These are phyloP conservation scores for Dryomyza anilis DNA, from an alignment of 2,888 invertebrate species.

Conservation along the genomic window DNA sequence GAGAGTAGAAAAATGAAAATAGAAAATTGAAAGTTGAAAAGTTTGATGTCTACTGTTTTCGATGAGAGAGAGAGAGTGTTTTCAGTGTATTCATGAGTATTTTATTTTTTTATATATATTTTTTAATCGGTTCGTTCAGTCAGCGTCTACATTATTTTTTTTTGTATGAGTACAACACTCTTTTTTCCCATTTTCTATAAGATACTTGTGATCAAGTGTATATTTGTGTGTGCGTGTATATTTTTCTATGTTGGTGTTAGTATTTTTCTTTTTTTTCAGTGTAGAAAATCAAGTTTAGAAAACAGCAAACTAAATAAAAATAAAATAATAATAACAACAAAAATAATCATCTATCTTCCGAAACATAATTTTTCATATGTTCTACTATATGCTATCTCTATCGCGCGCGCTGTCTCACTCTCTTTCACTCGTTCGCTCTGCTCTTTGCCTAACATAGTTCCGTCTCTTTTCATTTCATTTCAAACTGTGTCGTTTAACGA, in stretches of 20 bases:
- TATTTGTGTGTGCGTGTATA: slow-evolving; percentile 30
- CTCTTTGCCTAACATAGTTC: slow-evolving; percentile 4
- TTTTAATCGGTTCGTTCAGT: slow-evolving; percentile 46
- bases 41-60: neutral
- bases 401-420: neutral
- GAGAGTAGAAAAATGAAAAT: neutral
- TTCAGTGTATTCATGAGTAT: slow-evolving; percentile 24
- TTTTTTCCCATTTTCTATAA: slow-evolving; percentile 9
- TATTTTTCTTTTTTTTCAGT: slow-evolving; percentile 26
- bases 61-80: neutral
- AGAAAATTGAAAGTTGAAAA: neutral
- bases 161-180: slow-evolving; percentile 1
- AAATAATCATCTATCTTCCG: neutral
- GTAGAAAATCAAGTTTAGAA: slow-evolving; percentile 29
- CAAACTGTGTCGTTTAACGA: slow-evolving; percentile 45
- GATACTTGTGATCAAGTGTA: slow-evolving; percentile 14
- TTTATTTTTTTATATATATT: slow-evolving; percentile 17
- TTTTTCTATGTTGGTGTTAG: slow-evolving; percentile 26
- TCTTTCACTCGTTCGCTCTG: neutral
- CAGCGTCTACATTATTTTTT: slow-evolving; percentile 45
- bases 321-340: neutral
- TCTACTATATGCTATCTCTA: neutral
- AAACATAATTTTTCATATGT: neutral
- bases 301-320: slow-evolving; percentile 1
- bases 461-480: slow-evolving; percentile 18